Evolutionary conservation across 92 coral and sea anemone genomes (phyloP), one percentile per base, ranked within the genome.

Genomic region (Phenganax subtilis): DNA sequence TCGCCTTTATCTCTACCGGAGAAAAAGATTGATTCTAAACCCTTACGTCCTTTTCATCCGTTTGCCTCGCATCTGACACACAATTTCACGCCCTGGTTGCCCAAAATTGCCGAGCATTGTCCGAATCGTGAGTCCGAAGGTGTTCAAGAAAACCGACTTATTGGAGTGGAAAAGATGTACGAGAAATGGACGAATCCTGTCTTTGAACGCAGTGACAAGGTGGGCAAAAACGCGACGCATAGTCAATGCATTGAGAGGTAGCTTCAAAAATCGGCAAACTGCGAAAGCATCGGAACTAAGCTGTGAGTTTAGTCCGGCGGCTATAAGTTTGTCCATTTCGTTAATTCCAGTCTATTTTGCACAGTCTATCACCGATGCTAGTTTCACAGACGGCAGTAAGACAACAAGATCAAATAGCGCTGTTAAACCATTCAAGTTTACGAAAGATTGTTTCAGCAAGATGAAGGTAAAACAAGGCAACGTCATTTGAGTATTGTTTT

Each of bases 21-120:
- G 56, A 75, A 60, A 6, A 52, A 70, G 63, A 71, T 27, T n/a
- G 71, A 55, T 0, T 8, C 30, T 20, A 53, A 51, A 71, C 20
- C 17, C 15, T 84, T 54, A 71, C 87, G 47, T 17, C 83, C 75
- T 44, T 93, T 92, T 16, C 89, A 90, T 51, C 85, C 88, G 10
- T 86, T 86, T 61, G 91, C 92, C 9, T 86, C 91, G 9, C 99
- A 96, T 85, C 78, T 96, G 74, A 92, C 99, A 2, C 93, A 89
- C 85, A 88, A 85, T 57, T 96, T 93, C 72, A 92, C 97, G 8
- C 99, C 99, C 10, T 96, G 99, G 99, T 86, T 92, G 57, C 99
- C 99, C 69, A 89, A 93, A 65, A 86, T 85, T 51, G 77, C 72
- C 37, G 53, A 52, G 14, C 59, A 10, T 6, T 25, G 28, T 12